Percentiles rank a stretch among this genome's conserved stretches.
Evolutionary conservation across 1,140 invertebrate species (phyloP).

Genomic region (Meloidogyne floridensis): DNA sequence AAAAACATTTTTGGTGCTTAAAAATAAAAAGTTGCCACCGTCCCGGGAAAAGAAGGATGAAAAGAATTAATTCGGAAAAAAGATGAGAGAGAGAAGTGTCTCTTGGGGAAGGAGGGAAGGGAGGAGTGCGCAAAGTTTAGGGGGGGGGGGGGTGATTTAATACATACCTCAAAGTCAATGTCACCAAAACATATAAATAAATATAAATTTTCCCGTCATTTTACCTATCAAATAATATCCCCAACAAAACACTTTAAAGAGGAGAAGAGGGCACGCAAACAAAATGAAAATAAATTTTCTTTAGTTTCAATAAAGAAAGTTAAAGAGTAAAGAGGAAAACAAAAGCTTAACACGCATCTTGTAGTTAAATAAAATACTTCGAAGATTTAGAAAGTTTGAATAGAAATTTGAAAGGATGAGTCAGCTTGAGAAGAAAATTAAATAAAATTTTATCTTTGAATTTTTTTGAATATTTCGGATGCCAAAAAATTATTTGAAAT

Average conservation of each 20-base stretch:
- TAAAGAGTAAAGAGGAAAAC: background rate
- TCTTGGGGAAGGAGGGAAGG: background rate
- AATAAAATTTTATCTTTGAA: background rate
- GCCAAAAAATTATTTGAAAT: too few relatives aligned
- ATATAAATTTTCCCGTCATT: background rate
- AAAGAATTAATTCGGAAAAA: background rate
- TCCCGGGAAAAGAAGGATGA: background rate
- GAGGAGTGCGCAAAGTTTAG: background rate
- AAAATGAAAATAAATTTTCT: background rate
- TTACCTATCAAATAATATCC: background rate
- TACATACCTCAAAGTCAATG: background rate
- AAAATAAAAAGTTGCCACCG: background rate
- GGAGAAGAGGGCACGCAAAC: background rate
- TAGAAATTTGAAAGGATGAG: background rate
- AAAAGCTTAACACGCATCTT: too few relatives aligned
- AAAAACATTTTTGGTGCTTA: constrained; percentile 2
- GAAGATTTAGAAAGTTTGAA: constrained; percentile 7
- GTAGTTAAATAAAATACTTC: background rate
- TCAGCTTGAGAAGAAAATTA: background rate
- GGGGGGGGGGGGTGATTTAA: background rate
- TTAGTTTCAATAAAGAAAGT: background rate
- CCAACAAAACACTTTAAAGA: background rate
- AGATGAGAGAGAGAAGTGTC: background rate
- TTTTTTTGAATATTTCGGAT: too few relatives aligned
- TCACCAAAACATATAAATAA: background rate